phyloP scores from a whole-genome alignment of 2,888 invertebrate species.

The Caenorhabditis sinica region DNA sequence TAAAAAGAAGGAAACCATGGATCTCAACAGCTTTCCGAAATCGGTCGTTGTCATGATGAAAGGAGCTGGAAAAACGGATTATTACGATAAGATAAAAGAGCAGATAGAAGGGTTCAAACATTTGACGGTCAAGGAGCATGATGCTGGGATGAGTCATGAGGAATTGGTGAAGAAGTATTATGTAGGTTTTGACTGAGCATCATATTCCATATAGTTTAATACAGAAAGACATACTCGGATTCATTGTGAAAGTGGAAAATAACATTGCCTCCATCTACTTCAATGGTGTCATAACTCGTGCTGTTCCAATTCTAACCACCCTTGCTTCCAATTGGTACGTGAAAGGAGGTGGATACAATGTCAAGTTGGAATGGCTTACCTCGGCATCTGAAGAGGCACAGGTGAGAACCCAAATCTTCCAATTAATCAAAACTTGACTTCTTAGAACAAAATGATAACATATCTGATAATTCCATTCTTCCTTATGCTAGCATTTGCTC shows the following conservation, averaged over 20 bases:
- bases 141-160: background rate
- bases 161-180: slow-evolving; percentile 22
- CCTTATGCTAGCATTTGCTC: slow-evolving; percentile 18
- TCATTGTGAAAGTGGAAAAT: slow-evolving; percentile 23
- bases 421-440: too few species aligned
- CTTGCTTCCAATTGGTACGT: slow-evolving; percentile 44
- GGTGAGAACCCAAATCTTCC: background rate
- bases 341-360: slow-evolving; percentile 9
- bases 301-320: slow-evolving; percentile 17
- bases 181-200: slow-evolving; percentile 12
- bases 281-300: slow-evolving; percentile 4
- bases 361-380: slow-evolving; percentile 14
- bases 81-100: slow-evolving; percentile 16
- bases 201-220: too few species aligned
- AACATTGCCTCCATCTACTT: background rate
- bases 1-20: background rate
- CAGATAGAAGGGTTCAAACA: slow-evolving; percentile 14
- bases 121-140: slow-evolving; percentile 33
- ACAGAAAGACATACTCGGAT: slow-evolving; percentile 35
- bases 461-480: slow-evolving; percentile 18
- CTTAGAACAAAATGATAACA: background rate
- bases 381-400: slow-evolving; percentile 20
- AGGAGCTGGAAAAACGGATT: slow-evolving; percentile 3
- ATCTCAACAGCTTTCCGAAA: slow-evolving; percentile 18
- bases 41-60: slow-evolving; percentile 24